Percentiles rank a stretch among this genome's conserved stretches.
Conservation (phyloP, 1,140 invertebrate species). For the Liolophura sinensis region DNA sequence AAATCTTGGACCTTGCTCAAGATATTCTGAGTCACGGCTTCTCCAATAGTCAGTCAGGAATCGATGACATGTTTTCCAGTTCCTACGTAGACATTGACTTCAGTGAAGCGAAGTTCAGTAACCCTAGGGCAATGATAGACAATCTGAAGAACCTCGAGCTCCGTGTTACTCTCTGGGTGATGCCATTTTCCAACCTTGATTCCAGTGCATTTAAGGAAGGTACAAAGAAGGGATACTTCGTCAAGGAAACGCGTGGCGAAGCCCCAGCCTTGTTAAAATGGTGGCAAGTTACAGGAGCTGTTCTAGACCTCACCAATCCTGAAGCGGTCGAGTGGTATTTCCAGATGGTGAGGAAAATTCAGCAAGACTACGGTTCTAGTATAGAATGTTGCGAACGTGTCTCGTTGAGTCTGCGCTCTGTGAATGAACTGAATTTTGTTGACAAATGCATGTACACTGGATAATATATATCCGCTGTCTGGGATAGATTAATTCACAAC, state of each 20-base stretch:
- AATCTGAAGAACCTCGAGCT: conserved; percentile 69
- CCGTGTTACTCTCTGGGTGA: conserved; percentile 80
- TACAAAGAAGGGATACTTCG: conserved; percentile 12
- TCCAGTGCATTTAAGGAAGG: conserved; percentile 68
- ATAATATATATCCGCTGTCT: too few relatives aligned
- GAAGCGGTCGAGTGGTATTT: conserved; percentile 74
- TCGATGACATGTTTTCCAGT: conserved; percentile 86
- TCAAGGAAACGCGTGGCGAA: conserved; percentile 5
- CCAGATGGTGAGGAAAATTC: conserved; percentile 64
- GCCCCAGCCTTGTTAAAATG: conserved; percentile 15
- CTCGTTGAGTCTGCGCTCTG: too few relatives aligned
- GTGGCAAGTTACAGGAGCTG: conserved; percentile 29
- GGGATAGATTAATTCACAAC: too few relatives aligned
- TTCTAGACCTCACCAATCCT: conserved; percentile 67
- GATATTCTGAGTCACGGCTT: conserved; percentile 71
- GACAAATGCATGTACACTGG: too few relatives aligned
- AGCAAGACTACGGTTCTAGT: conserved; percentile 60
- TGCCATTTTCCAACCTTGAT: conserved; percentile 82
- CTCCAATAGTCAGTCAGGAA: conserved; percentile 76
- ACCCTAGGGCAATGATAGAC: conserved; percentile 64
- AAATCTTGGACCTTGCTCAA: conserved; percentile 69
- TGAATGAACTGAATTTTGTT: too few relatives aligned
- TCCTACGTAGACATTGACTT: conserved; percentile 81
- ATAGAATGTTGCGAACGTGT: too few relatives aligned
- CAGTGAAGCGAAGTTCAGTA: conserved; percentile 71